These are phyloP conservation scores for Lasioglossum zephyrum DNA, from an alignment of 2,888 invertebrate genomes.

Conservation along the genomic window DNA sequence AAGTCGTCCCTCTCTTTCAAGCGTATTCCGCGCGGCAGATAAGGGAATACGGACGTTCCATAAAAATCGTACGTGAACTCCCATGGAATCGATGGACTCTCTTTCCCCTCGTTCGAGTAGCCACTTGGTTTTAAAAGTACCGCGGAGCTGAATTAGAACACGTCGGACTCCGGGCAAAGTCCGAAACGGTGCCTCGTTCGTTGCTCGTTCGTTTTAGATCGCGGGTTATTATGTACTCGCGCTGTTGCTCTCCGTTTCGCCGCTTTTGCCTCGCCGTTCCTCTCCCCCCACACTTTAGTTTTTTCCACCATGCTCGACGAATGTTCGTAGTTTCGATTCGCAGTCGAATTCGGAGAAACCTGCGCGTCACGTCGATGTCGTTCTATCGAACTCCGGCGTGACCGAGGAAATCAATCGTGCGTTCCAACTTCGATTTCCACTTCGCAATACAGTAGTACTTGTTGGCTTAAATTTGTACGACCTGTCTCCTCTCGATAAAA, in stretches of 20 bases:
- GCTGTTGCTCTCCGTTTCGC: slow-evolving; percentile 27
- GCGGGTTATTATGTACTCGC: slow-evolving; percentile 42
- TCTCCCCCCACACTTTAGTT: too few relatives aligned
- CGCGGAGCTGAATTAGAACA: slow-evolving; percentile 59
- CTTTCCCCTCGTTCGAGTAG: slow-evolving; percentile 50
- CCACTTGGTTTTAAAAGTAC: slow-evolving; percentile 64
- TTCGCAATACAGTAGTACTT: background rate
- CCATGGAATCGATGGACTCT: slow-evolving; percentile 58
- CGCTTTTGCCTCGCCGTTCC: background rate
- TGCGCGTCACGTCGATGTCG: background rate
- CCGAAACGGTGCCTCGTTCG: slow-evolving; percentile 44
- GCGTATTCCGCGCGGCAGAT: slow-evolving; percentile 44
- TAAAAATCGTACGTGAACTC: slow-evolving; percentile 64
- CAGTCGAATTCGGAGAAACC: slow-evolving; percentile 1
- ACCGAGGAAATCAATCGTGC: background rate
- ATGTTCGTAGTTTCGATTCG: background rate
- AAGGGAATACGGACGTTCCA: slow-evolving; percentile 60
- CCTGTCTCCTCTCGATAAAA: background rate
- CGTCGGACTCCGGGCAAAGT: slow-evolving; percentile 3
- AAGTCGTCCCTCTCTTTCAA: slow-evolving; percentile 40
- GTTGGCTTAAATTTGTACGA: background rate
- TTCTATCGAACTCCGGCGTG: background rate
- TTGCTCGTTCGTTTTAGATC: slow-evolving; percentile 42
- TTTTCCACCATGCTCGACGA: background rate
- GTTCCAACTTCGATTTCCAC: background rate